Base-by-base conservation (phyloP, 2,888 invertebrate genomes). In the Caenorhabditis imperialis region DNA sequence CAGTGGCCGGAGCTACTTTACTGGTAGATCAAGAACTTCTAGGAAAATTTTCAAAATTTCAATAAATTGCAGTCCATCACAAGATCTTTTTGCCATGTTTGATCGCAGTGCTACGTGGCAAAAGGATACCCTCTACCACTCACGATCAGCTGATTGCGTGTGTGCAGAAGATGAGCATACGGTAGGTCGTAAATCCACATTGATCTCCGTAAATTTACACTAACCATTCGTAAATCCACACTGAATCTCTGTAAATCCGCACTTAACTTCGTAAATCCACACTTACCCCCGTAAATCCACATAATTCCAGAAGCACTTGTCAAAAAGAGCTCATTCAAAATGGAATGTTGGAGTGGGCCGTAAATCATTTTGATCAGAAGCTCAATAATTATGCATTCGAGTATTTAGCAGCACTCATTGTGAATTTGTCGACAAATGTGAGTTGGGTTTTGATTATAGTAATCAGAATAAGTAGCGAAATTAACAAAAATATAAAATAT, bases 281-380 rank as follows among this genome's bases (percentile, higher is more conserved):
- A 38, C 20, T 25, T 3, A 23, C 25, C 10, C 2, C 8, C 16
- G 42, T 22, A 12, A 23, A n/a, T 8, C 18, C 12, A n/a, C 16
- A 18, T 27, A 20, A 42, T 71, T 72, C 14, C 14, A 73, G 73
- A 27, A 23, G 50, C 4, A 45, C 63, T 1, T 61, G 57, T 50
- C 79, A 79, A 23, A 67, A 76, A 48, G 79, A 79, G 44, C 16
- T 79, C 16, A 69, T 79, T 1, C 70, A 76, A 44, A 71, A 40
- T 50, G 79, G 79, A 8, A 73, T 79, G 73, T 20, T 79, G 38
- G 79, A 79, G 61, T 79, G 79, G 79, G 71, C 77, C 3, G 73
- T 77, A 5, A 77, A 58, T 23, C 77, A 75, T 48, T 58, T 79
- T 33, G 77, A 79, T 35, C 73, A 70, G 30, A 75, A 75, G 35